Percentiles rank a stretch among this genome's conserved stretches.
These are phyloP conservation scores for Campylomormyrus tamandua DNA, from an alignment of 2,113 vertebrate genomes.

Conservation along the genomic window DNA sequence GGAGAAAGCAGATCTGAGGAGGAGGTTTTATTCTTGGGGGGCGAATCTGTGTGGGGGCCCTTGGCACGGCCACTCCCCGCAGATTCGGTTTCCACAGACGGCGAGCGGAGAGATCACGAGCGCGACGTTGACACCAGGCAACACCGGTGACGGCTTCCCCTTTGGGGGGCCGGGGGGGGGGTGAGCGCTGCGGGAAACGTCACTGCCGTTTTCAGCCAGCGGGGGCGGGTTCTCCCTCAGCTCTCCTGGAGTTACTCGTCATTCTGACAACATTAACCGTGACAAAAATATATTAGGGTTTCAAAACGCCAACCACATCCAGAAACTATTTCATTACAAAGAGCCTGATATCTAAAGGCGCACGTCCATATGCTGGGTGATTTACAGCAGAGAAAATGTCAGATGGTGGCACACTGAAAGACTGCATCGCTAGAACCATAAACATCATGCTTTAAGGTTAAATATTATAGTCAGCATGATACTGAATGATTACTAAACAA, in stretches of 20 bases:
- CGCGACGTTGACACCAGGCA: not conserved
- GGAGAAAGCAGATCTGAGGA: not conserved
- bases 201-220: not conserved
- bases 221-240: not conserved
- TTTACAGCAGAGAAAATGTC: not conserved
- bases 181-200: not conserved
- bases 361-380: constrained; percentile 24
- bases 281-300: constrained; percentile 19
- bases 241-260: constrained; percentile 17
- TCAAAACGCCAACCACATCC: constrained; percentile 15
- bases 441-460: not conserved
- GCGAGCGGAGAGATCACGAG: not conserved
- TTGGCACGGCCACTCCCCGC: not conserved
- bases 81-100: not conserved
- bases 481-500: not conserved
- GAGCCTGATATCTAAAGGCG: constrained; percentile 17
- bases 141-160: not conserved
- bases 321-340: constrained; percentile 24
- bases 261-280: constrained; percentile 27
- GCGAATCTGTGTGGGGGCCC: not conserved
- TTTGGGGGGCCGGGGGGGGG: not conserved
- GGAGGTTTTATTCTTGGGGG: not conserved
- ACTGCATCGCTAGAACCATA: not conserved
- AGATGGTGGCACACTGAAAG: not conserved
- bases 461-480: not conserved